Evolutionary conservation across 2,797 vertebrate species (phyloP), one percentile per base, ranked within the genome.

Genomic region (Echiichthys vipera): DNA sequence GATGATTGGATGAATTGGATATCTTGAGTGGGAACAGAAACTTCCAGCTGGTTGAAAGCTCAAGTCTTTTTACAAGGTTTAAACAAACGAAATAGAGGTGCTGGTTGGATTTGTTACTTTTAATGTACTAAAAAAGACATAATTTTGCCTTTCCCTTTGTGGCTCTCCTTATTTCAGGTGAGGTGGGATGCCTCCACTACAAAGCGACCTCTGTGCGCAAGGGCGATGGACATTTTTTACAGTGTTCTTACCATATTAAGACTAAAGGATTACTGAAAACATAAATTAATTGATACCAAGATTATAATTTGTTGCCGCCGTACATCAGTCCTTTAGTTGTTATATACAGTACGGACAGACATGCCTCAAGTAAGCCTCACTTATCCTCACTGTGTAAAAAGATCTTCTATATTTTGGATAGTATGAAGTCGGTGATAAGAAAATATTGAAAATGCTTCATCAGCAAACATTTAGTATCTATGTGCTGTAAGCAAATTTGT

Each of bases 401-500:
- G 12, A 29, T 22, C 18, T 24, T 42, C 15, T 25, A 15, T 43
- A 34, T 24, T 43, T 40, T 17, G 39, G 18, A 20, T 27, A 54
- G 5, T 40, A 15, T 47, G 25, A 49, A 29, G 29, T 64, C 39
- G 10, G 12, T 0, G 32, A 27, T 34, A n/a, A 47, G 25, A 46
- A 2, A 53, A 50, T 45, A 43, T n/a, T 12, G 15, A n/a, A 20
- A 55, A 30, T 32, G 20, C 17, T 40, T 36, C 22, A 24, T 59
- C 40, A 7, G 24, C 20, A 5, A 17, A 24, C 4, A 2, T 13
- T 18, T 46, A n/a, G 25, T 59, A 29, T 68, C 20, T 50, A 34
- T 74, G 50, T 20, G 39, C 30, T 69, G 30, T 57, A 37, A 63
- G n/a, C 15, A 34, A 57, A 50, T 77, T 72, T 65, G 27, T 61